Evolutionary conservation across 2,888 invertebrate genomes (phyloP), one percentile per base, ranked within the genome.

Genomic region (Lasioglossum marginatum): DNA sequence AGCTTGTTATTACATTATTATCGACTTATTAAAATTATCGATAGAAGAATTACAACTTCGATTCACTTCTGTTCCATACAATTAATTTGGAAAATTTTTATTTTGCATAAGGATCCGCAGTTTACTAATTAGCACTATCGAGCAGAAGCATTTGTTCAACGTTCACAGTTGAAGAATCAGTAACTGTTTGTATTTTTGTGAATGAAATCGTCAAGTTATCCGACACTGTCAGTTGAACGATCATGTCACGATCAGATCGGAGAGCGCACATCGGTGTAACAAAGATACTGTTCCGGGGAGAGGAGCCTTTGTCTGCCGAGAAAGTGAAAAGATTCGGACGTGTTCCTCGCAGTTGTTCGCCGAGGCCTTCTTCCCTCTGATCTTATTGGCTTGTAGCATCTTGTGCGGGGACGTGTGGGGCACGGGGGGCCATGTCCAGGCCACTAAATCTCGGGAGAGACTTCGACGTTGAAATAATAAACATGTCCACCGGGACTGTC

Each of bases 401-500:
- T 77, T 68, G 77, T 52, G 77, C 79, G n/a, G 77, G 79, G 31
- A 73, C 48, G 48, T 16, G 79, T 60, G 84, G 76, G 78, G 73
- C 74, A 48, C 23, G 31, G 68, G 82, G n/a, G n/a, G 1, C 82
- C 82, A 27, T 70, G 90, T 83, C 82, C 85, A 83, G 63, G 85
- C 90, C 88, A 91, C 91, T 90, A 91, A 91, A 91, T 91, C 90
- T 91, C 83, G 45, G 75, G 73, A 88, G 90, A 90, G 87, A 82
- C 86, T 89, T 88, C 86, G 88, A 88, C 89, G 85, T 84, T 88
- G 87, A 91, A 89, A 89, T 91, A 91, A 91, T 91, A 91, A 91
- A 91, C 91, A 91, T 91, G 90, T 91, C 90, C 87, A 90, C 83
- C 83, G 83, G 75, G 83, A 82, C 81, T 87, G 85, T 88, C 87